Percentiles rank a stretch among this genome's conserved stretches.
phyloP scores from a whole-genome alignment of 2,797 vertebrate genomes.

The Macropus fuliginosus region DNA sequence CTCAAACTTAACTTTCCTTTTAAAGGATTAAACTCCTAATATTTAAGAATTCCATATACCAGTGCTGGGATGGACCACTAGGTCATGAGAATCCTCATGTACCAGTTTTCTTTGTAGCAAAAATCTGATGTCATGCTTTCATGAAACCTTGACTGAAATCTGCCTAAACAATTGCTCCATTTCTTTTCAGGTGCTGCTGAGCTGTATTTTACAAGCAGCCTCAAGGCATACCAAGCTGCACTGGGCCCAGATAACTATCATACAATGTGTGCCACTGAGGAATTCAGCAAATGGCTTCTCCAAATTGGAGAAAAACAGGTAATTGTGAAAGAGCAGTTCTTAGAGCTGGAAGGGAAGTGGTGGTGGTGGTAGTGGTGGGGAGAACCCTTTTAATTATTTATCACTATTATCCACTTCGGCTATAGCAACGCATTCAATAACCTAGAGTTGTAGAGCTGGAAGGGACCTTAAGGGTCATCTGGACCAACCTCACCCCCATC shows the following conservation, averaged over 20 bases:
- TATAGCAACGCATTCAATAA: not conserved
- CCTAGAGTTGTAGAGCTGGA: not conserved
- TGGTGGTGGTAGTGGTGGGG: not conserved
- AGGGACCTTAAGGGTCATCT: not conserved
- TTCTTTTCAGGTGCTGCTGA: conserved; percentile 74
- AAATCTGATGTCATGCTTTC: conserved; percentile 8
- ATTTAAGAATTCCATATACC: not conserved
- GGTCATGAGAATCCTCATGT: not conserved
- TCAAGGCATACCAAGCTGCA: conserved; percentile 68
- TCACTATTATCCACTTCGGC: not conserved
- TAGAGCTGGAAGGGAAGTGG: not conserved
- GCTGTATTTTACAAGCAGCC: conserved; percentile 77
- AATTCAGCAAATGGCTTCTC: conserved; percentile 82
- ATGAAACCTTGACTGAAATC: not conserved
- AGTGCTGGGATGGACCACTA: not conserved
- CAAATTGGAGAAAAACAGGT: conserved; percentile 78
- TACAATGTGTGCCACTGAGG: conserved; percentile 70
- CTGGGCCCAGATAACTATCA: conserved; percentile 67
- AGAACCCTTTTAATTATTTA: not conserved
- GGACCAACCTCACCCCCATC: not conserved
- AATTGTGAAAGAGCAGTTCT: conserved; percentile 9
- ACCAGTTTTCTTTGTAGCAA: not conserved
- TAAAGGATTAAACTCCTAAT: not conserved
- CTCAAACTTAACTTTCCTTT: conserved; percentile 22
- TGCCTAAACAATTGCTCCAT: conserved; percentile 12